Evolutionary conservation across 2,113 vertebrate species (phyloP).

Genomic region (Rhinogobius similis): DNA sequence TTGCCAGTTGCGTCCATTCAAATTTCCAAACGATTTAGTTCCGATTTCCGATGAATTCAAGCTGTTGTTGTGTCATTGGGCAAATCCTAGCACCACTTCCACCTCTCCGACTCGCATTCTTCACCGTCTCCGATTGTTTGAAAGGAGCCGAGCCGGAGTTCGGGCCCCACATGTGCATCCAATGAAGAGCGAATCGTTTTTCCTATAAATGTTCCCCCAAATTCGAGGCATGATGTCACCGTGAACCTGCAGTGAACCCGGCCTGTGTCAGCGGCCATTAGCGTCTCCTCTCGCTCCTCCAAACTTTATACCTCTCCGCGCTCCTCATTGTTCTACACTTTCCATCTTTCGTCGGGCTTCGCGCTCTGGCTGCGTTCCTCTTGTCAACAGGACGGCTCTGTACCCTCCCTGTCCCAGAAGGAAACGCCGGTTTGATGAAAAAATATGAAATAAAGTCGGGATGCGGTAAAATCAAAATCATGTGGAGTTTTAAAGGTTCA

Average conservation of each 20-base stretch:
- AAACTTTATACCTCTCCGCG: not conserved
- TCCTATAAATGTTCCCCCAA: constrained; percentile 76
- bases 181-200: constrained; percentile 71
- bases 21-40: too few relatives aligned
- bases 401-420: too few relatives aligned
- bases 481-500: too few relatives aligned
- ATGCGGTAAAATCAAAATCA: too few relatives aligned
- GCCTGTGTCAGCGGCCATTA: constrained; percentile 76
- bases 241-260: constrained; percentile 79
- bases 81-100: too few relatives aligned
- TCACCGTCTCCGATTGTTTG: constrained; percentile 11
- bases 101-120: too few relatives aligned
- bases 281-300: constrained; percentile 41
- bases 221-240: constrained; percentile 78
- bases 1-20: too few relatives aligned
- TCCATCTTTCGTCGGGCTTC: constrained; percentile 44
- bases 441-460: too few relatives aligned
- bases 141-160: not conserved
- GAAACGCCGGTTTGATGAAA: too few relatives aligned
- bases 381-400: too few relatives aligned
- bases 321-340: constrained; percentile 38
- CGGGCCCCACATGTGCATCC: constrained; percentile 67
- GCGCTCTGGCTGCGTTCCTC: constrained; percentile 36
- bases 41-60: too few relatives aligned
- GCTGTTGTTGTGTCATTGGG: too few relatives aligned